Conservation (phyloP, 2,888 invertebrate species). For the Mythimna lalbum region DNA sequence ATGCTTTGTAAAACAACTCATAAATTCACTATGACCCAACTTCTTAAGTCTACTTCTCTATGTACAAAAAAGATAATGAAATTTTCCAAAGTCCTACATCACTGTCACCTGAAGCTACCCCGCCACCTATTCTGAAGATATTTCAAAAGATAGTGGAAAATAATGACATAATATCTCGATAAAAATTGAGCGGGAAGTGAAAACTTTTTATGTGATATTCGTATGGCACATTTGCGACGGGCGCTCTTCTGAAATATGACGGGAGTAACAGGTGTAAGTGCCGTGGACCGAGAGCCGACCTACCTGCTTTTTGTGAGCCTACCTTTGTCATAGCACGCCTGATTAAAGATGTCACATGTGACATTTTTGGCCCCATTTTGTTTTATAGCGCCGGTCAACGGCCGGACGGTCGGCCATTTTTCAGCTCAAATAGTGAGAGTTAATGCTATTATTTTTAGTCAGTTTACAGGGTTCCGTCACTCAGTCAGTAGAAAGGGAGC, state of each 20-base stretch:
- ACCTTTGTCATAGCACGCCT: constrained; percentile 64
- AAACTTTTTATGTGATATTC: constrained; percentile 63
- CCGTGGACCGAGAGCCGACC: constrained; percentile 55
- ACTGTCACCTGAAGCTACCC: constrained; percentile 48
- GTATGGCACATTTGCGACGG: constrained; percentile 57
- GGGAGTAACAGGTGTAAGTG: constrained; percentile 74
- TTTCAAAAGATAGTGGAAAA: constrained; percentile 52
- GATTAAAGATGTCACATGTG: constrained; percentile 52
- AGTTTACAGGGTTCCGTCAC: too few relatives aligned
- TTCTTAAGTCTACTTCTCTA: constrained; percentile 22
- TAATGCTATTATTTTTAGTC: background rate
- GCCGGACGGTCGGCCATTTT: constrained; percentile 9
- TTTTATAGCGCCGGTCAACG: constrained; percentile 26
- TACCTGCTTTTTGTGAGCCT: constrained; percentile 64
- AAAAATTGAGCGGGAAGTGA: constrained; percentile 59
- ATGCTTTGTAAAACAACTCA: constrained; percentile 5
- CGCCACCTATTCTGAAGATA: constrained; percentile 32
- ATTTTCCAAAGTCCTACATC: constrained; percentile 49
- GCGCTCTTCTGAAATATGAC: constrained; percentile 66
- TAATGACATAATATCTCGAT: constrained; percentile 54
- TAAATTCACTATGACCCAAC: background rate
- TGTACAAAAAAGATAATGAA: constrained; percentile 37
- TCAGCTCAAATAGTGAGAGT: background rate
- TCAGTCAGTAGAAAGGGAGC: too few relatives aligned
- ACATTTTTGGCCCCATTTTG: constrained; percentile 44